phyloP scores from a whole-genome alignment of 2,113 vertebrate genomes.

The Danio rerio region DNA sequence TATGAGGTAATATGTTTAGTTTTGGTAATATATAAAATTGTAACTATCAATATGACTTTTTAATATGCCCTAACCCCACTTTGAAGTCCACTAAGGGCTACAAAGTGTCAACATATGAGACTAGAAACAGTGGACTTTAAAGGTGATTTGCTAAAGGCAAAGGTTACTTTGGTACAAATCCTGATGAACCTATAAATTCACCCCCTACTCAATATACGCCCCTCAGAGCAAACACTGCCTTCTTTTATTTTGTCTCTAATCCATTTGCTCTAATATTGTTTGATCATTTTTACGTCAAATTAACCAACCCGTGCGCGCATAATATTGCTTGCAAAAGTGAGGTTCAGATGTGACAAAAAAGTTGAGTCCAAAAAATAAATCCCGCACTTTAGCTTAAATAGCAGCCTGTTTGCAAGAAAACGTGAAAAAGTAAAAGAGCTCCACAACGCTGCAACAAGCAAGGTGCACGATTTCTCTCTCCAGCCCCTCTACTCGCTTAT shows the following conservation, averaged over 20 bases:
- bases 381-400: not conserved
- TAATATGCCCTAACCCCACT: not conserved
- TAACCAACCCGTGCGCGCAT: not conserved
- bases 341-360: not conserved
- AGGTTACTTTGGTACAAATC: not conserved
- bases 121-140: not conserved
- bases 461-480: conserved; percentile 63
- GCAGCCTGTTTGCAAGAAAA: not conserved
- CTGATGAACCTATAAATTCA: conserved; percentile 9
- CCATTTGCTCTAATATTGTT: not conserved
- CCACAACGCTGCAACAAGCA: conserved; percentile 57
- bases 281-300: not conserved
- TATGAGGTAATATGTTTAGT: no score
- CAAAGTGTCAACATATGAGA: not conserved
- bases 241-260: not conserved
- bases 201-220: not conserved
- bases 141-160: not conserved
- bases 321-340: not conserved
- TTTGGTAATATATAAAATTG: no score
- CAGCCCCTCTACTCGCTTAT: conserved; percentile 41
- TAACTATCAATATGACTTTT: not conserved
- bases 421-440: not conserved
- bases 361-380: not conserved
- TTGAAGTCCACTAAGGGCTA: not conserved
- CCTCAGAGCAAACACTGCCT: not conserved